A percentile compares a stretch with the other conserved stretches of the same genome.
Evolutionary conservation across 2,797 vertebrate genomes (phyloP).

Genomic region (Erethizon dorsatum): DNA sequence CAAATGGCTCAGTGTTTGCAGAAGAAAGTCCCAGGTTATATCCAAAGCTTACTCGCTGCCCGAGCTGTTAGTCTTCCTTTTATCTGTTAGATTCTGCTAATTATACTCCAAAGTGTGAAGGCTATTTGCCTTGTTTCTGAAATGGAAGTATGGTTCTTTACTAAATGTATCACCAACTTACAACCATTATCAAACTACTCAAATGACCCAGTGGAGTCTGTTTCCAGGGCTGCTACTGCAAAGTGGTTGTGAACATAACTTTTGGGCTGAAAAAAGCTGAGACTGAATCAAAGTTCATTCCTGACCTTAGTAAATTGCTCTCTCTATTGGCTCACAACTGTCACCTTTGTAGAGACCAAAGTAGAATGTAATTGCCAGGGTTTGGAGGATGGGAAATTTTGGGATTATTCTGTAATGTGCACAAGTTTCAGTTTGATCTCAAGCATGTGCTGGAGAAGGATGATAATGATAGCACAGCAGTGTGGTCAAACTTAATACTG

Average conservation of each 20-base stretch:
- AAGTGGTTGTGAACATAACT: background rate
- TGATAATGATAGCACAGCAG: too few species aligned
- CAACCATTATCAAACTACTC: background rate
- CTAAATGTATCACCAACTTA: background rate
- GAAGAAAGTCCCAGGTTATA: background rate
- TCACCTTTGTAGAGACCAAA: background rate
- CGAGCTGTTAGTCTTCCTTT: constrained; percentile 27
- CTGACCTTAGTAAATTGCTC: background rate
- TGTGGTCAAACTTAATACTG: background rate
- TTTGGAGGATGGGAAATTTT: background rate
- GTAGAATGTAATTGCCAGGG: background rate
- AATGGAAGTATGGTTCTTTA: background rate
- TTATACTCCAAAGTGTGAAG: background rate
- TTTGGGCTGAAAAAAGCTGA: background rate
- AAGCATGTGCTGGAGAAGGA: background rate
- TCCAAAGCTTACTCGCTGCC: constrained; percentile 18
- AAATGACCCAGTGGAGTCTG: background rate
- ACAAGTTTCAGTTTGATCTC: background rate
- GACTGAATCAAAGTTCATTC: background rate
- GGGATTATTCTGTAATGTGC: background rate
- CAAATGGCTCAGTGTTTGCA: constrained; percentile 51
- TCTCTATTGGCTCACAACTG: background rate
- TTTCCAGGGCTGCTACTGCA: background rate
- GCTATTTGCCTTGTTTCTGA: constrained; percentile 57
- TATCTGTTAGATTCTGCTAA: constrained; percentile 40